Conservation (phyloP, 2,113 vertebrate genomes). For the Fukomys damarensis region DNA sequence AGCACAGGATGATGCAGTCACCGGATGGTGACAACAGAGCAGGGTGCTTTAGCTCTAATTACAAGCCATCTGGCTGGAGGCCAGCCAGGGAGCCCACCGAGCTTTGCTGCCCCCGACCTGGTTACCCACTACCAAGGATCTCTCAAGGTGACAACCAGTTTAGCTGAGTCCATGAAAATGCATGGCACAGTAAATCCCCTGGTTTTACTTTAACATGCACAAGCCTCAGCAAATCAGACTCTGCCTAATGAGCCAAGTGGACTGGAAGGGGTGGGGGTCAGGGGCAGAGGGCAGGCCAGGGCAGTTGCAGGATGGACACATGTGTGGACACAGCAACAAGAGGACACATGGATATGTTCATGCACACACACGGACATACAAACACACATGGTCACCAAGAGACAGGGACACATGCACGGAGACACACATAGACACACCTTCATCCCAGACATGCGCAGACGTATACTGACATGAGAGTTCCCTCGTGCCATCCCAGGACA, state of each 20-base stretch:
- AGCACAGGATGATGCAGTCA: background rate
- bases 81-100: background rate
- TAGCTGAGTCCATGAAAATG: conserved; percentile 58
- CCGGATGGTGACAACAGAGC: background rate
- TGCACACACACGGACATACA: background rate
- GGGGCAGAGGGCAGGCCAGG: background rate
- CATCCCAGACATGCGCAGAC: too few relatives aligned
- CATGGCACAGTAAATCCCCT: conserved; percentile 53
- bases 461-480: background rate
- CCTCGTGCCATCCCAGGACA: too few relatives aligned
- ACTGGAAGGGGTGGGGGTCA: background rate
- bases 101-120: background rate
- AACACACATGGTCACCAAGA: background rate
- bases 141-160: conserved; percentile 58
- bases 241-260: background rate
- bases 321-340: background rate
- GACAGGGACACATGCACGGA: background rate
- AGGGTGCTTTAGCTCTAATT: conserved; percentile 62
- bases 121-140: background rate
- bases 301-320: background rate
- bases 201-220: conserved; percentile 78
- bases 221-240: background rate
- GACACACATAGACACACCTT: background rate
- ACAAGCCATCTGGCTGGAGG: conserved; percentile 34
- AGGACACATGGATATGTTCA: background rate